Evolutionary conservation across 2,113 vertebrate genomes (phyloP).

Genomic region (Turnix velox): DNA sequence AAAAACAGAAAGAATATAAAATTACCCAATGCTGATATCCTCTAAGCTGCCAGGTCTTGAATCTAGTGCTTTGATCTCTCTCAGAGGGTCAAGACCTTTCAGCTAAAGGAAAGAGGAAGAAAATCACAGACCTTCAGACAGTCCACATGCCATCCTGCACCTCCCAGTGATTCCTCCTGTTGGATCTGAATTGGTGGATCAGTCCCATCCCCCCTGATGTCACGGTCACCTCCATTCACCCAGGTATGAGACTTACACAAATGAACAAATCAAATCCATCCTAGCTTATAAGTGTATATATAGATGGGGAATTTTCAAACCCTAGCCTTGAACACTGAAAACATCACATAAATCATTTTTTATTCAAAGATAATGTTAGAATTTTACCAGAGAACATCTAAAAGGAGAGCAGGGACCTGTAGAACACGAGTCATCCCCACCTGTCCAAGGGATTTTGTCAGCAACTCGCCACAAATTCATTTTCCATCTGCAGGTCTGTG

Average conservation of each 20-base stretch:
- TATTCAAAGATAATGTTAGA: background rate
- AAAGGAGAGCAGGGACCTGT: background rate
- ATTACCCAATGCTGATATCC: background rate
- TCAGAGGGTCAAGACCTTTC: background rate
- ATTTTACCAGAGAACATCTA: background rate
- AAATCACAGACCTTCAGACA: background rate
- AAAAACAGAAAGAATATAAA: background rate
- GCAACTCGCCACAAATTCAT: background rate
- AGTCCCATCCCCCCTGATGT: background rate
- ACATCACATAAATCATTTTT: background rate
- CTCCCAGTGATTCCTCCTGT: background rate
- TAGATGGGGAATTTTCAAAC: background rate
- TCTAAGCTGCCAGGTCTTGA: background rate
- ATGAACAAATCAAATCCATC: background rate
- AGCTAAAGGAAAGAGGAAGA: background rate
- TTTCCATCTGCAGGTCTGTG: background rate
- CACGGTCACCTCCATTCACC: background rate
- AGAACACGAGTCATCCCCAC: background rate
- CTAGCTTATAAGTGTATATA: background rate
- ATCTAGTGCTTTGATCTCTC: background rate
- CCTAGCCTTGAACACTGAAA: background rate
- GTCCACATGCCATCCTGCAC: background rate
- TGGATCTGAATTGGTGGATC: background rate
- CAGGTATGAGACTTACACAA: background rate
- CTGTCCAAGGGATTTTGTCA: background rate